Base-by-base conservation (phyloP, 1,140 invertebrate species). In the Neodiprion pinetum region DNA sequence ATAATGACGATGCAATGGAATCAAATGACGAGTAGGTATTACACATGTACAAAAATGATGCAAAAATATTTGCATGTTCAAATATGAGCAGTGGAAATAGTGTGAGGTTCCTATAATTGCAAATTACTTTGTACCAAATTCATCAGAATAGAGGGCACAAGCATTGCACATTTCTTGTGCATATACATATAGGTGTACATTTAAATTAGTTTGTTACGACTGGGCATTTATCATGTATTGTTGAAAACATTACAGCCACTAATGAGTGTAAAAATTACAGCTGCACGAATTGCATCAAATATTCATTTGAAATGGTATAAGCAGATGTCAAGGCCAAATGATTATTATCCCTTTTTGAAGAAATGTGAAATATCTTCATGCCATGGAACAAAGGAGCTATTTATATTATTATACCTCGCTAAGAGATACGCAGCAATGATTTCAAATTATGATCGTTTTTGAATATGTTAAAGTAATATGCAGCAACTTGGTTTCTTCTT, bases 401-500 rank as follows among this genome's bases (percentile, higher is more conserved):
- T 40, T 40, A 40, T 40, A 3, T 40, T 40, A 40, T 40, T 5
- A 40, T 40, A 40, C 5, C 28, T 40, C 28, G 28, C 28, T 40
- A 40, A 40, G 28, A 40, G 28, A 40, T 40, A 40, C 28, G 2
- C 28, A 40, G 28, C 28, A 40, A 5, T 5, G 28, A 40, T 40
- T 40, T 40, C 28, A 40, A 40, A 40, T 40, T 40, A 40, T 40
- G 28, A 5, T 61, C 9, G 9, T 17, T 61, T 61, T 61, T 61
- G 80, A 81, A 49, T 83, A 81, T 82, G 84, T 88, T 89, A 89
- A 78, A 87, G 80, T 90, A 98, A 93, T 88, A 96, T 94, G 88
- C 92, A 93, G 91, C 97, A 98, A 87, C 96, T 96, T 85, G 94
- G 90, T 90, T 95, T 96, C 90, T 94, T 95, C 89, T 94, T 94